Evolutionary conservation across 2,888 invertebrate species (phyloP).

Genomic region (Ormia ochracea): DNA sequence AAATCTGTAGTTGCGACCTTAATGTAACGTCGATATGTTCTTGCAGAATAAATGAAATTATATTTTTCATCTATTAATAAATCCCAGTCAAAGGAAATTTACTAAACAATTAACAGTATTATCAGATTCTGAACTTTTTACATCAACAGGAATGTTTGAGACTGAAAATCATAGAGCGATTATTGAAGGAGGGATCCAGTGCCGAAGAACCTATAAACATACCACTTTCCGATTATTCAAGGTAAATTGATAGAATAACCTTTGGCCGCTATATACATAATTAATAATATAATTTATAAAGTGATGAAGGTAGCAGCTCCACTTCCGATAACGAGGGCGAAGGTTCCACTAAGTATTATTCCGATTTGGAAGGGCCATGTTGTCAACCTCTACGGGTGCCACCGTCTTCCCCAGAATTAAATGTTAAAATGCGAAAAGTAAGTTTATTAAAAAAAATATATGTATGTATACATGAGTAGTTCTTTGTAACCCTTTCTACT

Average conservation of each 20-base stretch:
- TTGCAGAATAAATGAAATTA: no score
- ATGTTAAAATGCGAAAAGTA: slow-evolving; percentile 72
- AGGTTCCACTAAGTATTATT: slow-evolving; percentile 70
- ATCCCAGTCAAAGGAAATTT: slow-evolving; percentile 15
- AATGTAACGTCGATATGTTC: no score
- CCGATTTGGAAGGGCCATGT: slow-evolving; percentile 76
- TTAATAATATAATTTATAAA: slow-evolving; percentile 69
- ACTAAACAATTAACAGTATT: slow-evolving; percentile 53
- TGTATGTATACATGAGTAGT: no score
- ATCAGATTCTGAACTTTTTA: slow-evolving; percentile 54
- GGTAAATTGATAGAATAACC: slow-evolving; percentile 78
- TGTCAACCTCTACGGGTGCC: slow-evolving; percentile 80
- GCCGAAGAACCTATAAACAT: slow-evolving; percentile 93
- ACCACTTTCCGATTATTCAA: slow-evolving; percentile 90
- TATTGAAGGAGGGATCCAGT: slow-evolving; percentile 89
- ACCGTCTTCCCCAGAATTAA: slow-evolving; percentile 83
- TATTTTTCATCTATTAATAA: neutral
- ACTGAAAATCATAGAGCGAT: slow-evolving; percentile 87
- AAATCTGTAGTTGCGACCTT: no score
- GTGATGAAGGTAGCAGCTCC: slow-evolving; percentile 88
- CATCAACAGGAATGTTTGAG: slow-evolving; percentile 83
- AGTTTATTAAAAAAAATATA: slow-evolving; percentile 31
- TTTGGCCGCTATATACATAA: neutral
- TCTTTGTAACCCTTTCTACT: neutral
- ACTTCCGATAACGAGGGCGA: slow-evolving; percentile 82